These are phyloP conservation scores for Aspidiotus destructor DNA, from an alignment of 2,888 invertebrate species.

Conservation along the genomic window DNA sequence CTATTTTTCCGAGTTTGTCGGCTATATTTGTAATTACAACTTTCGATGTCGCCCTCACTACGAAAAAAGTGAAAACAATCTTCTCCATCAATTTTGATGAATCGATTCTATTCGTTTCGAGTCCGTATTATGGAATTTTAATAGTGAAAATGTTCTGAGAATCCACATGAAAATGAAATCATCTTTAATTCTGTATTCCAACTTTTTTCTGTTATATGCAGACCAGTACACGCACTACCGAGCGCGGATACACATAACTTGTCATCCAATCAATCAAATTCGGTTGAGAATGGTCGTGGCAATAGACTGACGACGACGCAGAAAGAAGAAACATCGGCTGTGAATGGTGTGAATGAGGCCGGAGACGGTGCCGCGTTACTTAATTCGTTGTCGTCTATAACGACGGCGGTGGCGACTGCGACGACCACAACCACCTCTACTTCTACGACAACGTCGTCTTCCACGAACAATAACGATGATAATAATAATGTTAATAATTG, in stretches of 20 bases:
- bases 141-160: no score
- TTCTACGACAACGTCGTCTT: constrained; percentile 2
- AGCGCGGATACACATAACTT: constrained; percentile 1
- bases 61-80: no score
- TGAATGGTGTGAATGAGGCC: not conserved
- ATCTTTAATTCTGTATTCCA: no score
- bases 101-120: no score
- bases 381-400: constrained; percentile 5
- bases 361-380: not conserved
- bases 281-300: no score
- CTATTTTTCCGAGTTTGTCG: no score
- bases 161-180: no score
- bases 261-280: no score
- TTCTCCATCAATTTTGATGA: no score
- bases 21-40: no score
- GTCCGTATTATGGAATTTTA: no score
- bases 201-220: constrained; percentile 1
- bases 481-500: constrained; percentile 26
- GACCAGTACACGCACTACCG: constrained; percentile 18
- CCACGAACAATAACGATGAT: constrained; percentile 15
- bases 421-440: not conserved
- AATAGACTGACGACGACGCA: not conserved
- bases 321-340: not conserved
- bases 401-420: not conserved
- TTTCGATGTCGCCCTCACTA: no score